These are phyloP conservation scores for Scelioninae gen. 1 DNA, from an alignment of 2,888 invertebrate species.

Conservation along the genomic window DNA sequence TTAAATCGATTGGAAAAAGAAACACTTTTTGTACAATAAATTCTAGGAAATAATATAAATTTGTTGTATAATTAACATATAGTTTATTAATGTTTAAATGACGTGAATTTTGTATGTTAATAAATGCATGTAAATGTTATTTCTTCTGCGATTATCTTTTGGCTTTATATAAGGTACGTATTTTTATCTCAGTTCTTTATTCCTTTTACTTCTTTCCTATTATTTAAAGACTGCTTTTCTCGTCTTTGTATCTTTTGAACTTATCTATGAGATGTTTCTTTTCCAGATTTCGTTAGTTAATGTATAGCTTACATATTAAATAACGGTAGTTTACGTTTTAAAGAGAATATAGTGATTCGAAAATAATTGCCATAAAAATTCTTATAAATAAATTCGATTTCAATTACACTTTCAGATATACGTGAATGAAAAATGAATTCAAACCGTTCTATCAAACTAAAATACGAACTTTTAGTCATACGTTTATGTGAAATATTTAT, in stretches of 20 bases:
- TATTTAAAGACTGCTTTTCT: slow-evolving; percentile 37
- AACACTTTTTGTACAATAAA: too few relatives aligned
- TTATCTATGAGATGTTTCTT: slow-evolving; percentile 36
- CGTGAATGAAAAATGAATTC: slow-evolving; percentile 11
- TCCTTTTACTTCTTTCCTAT: slow-evolving; percentile 15
- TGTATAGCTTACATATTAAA: slow-evolving; percentile 21
- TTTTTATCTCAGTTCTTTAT: slow-evolving; percentile 18
- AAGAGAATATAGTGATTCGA: slow-evolving; percentile 25
- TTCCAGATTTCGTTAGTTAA: slow-evolving; percentile 39
- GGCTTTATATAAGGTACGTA: background rate
- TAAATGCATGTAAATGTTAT: background rate
- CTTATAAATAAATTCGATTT: too few relatives aligned
- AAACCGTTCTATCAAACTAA: slow-evolving; percentile 21
- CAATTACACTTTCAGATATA: too few relatives aligned
- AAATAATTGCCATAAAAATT: slow-evolving; percentile 6
- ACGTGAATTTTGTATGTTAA: too few relatives aligned
- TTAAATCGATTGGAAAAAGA: too few relatives aligned
- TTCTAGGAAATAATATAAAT: too few relatives aligned
- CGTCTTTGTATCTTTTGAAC: slow-evolving; percentile 36
- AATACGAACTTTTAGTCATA: too few relatives aligned
- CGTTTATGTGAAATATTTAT: too few relatives aligned
- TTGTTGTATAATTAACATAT: too few relatives aligned
- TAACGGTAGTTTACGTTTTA: slow-evolving; percentile 21
- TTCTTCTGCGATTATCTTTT: background rate
- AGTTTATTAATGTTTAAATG: too few relatives aligned